Conservation (phyloP, 1,140 invertebrate genomes). For the Branchinecta lindahli region DNA sequence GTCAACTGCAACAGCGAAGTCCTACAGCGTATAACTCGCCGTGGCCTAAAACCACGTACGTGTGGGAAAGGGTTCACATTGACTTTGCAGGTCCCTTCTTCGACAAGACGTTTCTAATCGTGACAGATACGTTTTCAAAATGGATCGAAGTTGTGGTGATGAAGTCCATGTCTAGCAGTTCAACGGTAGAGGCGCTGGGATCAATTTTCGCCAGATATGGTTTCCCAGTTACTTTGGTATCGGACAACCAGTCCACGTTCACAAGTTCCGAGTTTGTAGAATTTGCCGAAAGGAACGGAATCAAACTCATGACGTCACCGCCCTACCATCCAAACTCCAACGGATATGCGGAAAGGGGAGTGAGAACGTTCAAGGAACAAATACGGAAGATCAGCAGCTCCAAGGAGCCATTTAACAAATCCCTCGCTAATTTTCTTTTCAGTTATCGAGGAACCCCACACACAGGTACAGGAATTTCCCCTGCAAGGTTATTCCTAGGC, state of each 20-base stretch:
- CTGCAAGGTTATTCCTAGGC: constrained; percentile 19
- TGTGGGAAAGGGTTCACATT: constrained; percentile 34
- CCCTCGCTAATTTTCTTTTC: constrained; percentile 19
- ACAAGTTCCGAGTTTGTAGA: constrained; percentile 29
- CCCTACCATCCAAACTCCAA: constrained; percentile 19
- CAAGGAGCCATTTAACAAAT: constrained; percentile 6
- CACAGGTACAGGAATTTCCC: constrained; percentile 20
- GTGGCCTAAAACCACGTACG: constrained; percentile 29
- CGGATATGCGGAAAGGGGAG: constrained; percentile 17
- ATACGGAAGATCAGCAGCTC: constrained; percentile 12
- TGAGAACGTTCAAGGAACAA: constrained; percentile 17
- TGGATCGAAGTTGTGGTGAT: constrained; percentile 30
- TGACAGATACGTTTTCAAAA: constrained; percentile 32
- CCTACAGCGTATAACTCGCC: constrained; percentile 22
- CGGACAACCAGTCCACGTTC: constrained; percentile 34
- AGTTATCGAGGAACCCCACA: constrained; percentile 22
- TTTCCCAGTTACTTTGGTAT: constrained; percentile 30
- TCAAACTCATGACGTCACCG: constrained; percentile 24
- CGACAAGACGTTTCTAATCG: constrained; percentile 30
- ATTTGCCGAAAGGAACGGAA: constrained; percentile 31
- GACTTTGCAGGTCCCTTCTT: constrained; percentile 36
- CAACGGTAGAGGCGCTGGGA: constrained; percentile 25
- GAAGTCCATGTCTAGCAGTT: constrained; percentile 20
- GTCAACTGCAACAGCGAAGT: constrained; percentile 25
- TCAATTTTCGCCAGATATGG: constrained; percentile 31